A percentile compares a stretch with the other conserved stretches of the same genome.
Conservation (phyloP, 1,140 invertebrate species). For the Temnothorax curvispinosus region DNA sequence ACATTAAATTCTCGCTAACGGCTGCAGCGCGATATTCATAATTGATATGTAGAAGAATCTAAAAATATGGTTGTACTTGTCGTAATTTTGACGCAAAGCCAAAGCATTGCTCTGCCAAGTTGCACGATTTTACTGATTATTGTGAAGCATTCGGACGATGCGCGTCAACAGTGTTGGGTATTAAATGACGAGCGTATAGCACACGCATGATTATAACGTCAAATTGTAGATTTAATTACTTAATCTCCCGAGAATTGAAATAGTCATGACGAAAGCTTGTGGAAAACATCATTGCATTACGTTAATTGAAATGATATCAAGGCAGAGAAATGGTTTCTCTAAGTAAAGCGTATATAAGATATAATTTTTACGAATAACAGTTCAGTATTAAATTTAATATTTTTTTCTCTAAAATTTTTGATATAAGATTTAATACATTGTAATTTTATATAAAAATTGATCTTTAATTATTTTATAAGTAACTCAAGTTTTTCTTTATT, state of each 20-base stretch:
- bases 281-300: background rate
- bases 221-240: slow-evolving; percentile 33
- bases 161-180: background rate
- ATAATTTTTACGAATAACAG: background rate
- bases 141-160: background rate
- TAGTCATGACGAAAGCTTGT: background rate
- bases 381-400: background rate
- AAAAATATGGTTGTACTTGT: slow-evolving; percentile 41
- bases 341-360: background rate
- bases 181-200: background rate
- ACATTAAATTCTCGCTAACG: background rate
- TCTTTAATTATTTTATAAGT: background rate
- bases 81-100: slow-evolving; percentile 50
- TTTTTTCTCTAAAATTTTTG: background rate
- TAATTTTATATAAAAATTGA: background rate
- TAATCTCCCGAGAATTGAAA: background rate
- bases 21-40: background rate
- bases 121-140: slow-evolving; percentile 9
- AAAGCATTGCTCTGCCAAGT: slow-evolving; percentile 37
- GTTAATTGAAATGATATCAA: slow-evolving; percentile 2
- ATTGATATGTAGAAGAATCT: slow-evolving; percentile 33
- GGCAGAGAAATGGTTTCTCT: background rate
- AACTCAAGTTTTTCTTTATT: background rate
- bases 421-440: background rate
- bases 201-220: slow-evolving; percentile 12